Base-by-base conservation (phyloP, 1,140 invertebrate genomes). In the Drosophila truncata region DNA sequence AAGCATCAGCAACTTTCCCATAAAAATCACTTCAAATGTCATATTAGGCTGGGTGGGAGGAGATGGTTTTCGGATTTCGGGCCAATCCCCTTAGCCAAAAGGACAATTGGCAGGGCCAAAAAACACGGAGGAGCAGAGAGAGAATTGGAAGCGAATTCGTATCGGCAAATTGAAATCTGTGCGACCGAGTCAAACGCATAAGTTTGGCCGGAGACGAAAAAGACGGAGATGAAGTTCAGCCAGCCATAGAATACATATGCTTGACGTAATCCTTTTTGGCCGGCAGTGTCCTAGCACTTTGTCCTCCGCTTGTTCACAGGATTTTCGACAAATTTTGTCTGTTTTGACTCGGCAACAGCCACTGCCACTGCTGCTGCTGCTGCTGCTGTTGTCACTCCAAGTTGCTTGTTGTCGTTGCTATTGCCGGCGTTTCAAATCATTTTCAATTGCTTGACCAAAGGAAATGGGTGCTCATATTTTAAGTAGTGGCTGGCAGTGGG, bases 11-110 rank as follows among this genome's bases (percentile, higher is more conserved):
- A 87, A 87, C 79, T 82, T 86, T 87, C 83, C 85, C 85, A 87
- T 90, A 88, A 88, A 88, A 88, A 88, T 88, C 84, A 88, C 85
- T 88, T 88, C 84, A 88, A 84, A 90, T 88, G 84, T 88, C 85
- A 88, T 88, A 88, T 88, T 90, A 88, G 81, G 54, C 72, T 55
- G 73, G 59, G 49, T 58, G 67, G 66, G 66, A 52, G 59, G 66
- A 52, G 59, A 59, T 71, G 44, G 66, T 50, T 71, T 65, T 41
- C 54, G 69, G 66, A 71, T 72, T 72, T 72, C 27, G 69, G 69
- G 69, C 52, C 66, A 72, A 71, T 76, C 50, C 60, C 73, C 61
- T 77, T 58, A 78, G 55, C 55, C 74, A 39, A 67, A 64, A 71
- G 84, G 77, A 90, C 85, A 88, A 88, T 88, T 84, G 85, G 61